A percentile compares a stretch with the other conserved stretches of the same genome.
Evolutionary conservation across 2,888 invertebrate genomes (phyloP).

Genomic region (Lomographa bimaculata): DNA sequence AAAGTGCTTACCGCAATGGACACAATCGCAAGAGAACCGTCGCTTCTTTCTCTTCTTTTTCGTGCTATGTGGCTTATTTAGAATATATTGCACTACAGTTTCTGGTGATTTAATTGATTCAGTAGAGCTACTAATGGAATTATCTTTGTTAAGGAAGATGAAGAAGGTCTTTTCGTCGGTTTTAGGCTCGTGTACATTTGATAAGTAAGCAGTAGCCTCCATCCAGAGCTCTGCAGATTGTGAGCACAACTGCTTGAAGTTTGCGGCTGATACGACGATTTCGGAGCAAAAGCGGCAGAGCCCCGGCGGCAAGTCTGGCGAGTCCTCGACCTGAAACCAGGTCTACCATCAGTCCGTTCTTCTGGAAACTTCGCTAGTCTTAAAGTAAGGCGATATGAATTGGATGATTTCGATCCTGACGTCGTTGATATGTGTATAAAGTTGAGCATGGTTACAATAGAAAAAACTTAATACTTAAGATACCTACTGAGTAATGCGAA

Average conservation of each 20-base stretch:
- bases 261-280: conserved; percentile 47
- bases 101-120: too few relatives aligned
- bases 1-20: conserved; percentile 19
- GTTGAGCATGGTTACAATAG: too few relatives aligned
- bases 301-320: conserved; percentile 53
- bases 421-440: too few relatives aligned
- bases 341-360: conserved; percentile 62
- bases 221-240: conserved; percentile 55
- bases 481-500: too few relatives aligned
- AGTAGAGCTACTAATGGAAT: conserved; percentile 29
- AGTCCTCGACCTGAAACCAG: conserved; percentile 72
- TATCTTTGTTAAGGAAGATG: conserved; percentile 45
- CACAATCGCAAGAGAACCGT: conserved; percentile 12
- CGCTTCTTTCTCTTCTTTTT: conserved; percentile 4
- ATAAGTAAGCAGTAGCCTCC: conserved; percentile 40
- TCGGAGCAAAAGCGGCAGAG: conserved; percentile 58
- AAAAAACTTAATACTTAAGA: too few relatives aligned
- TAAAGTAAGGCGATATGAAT: background rate
- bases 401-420: too few relatives aligned
- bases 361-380: conserved; percentile 3
- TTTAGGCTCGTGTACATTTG: conserved; percentile 35
- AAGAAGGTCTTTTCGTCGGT: conserved; percentile 48
- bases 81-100: conserved; percentile 28
- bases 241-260: conserved; percentile 52
- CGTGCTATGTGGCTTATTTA: conserved; percentile 3